Evolutionary conservation across 2,888 invertebrate species (phyloP).

Genomic region (Drosophila leonis): DNA sequence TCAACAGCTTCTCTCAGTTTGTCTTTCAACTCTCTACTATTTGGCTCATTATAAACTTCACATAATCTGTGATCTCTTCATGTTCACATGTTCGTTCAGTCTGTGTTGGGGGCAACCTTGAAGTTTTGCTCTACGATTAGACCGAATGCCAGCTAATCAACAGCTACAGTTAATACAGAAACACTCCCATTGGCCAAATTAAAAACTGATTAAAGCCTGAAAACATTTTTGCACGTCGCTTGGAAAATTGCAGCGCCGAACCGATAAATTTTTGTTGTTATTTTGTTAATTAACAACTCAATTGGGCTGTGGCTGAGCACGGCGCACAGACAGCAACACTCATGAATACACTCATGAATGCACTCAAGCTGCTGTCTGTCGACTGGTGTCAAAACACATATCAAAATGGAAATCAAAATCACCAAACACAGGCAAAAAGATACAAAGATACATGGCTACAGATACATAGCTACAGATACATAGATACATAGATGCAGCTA

Average conservation of each 20-base stretch:
- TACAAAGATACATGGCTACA: slow-evolving; percentile 18
- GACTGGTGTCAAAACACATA: slow-evolving; percentile 76
- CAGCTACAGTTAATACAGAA: neutral
- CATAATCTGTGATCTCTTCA: slow-evolving; percentile 24
- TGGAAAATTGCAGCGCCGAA: slow-evolving; percentile 33
- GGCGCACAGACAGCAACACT: slow-evolving; percentile 4
- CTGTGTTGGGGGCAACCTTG: slow-evolving; percentile 33
- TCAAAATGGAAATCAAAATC: slow-evolving; percentile 77
- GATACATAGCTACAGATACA: slow-evolving; percentile 19
- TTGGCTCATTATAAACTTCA: neutral
- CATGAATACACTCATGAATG: slow-evolving; percentile 35
- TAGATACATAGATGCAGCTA: slow-evolving; percentile 25
- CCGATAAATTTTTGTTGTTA: slow-evolving; percentile 18
- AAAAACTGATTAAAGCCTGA: slow-evolving; percentile 52
- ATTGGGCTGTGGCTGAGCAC: slow-evolving; percentile 48
- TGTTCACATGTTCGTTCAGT: slow-evolving; percentile 12
- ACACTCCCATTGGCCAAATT: slow-evolving; percentile 50
- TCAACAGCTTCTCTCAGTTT: neutral
- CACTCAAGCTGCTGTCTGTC: slow-evolving; percentile 15
- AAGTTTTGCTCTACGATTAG: slow-evolving; percentile 13
- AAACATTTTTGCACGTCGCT: slow-evolving; percentile 64
- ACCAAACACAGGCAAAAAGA: slow-evolving; percentile 29
- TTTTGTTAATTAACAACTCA: slow-evolving; percentile 75
- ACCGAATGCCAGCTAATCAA: neutral
- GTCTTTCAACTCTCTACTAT: neutral